Evolutionary conservation across 2,113 vertebrate species (phyloP), one percentile per base, ranked within the genome.

Genomic region (Alligator sinensis): DNA sequence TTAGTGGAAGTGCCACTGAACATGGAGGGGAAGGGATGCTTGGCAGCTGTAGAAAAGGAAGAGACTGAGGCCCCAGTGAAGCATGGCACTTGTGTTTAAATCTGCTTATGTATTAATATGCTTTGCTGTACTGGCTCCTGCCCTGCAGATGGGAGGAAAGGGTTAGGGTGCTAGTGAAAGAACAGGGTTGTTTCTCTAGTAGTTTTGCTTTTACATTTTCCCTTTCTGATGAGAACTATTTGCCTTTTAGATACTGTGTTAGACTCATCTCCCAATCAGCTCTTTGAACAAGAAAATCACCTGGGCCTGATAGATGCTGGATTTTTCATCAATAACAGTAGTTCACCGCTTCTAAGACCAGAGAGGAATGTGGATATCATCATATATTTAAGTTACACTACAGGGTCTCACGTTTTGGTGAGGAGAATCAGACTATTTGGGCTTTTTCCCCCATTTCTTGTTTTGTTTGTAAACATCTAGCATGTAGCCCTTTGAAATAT

Each of bases 301-400:
- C 88, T 98, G 82, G 98, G 98, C 85, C 96, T 98, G 86, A 97
- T 98, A 89, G 98, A 98, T 8, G 96, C 97, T 57, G 97, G 96
- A 90, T 98, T 97, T 95, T 98, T 98, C 91, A 97, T 98, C 95
- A 98, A 98, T 93, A 98, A 97, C 30, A 98, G 98, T 88, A 97
- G 95, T 70, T 88, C 98, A 22, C 96, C 97, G 55, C 96, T 98
- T 94, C 30, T 98, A 92, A 97, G 97, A 59, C 88, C 92, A 10
- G 97, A 97, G 90, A 98, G 98, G 81, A 91, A 91, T 78, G 97
- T 98, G 82, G 98, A 98, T 93, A 96, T 98, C 97, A 97, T 98
- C 87, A 95, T 98, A 76, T 98, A 98, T 86, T 97, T 98, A 91
- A 98, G 96, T 91, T 98, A 98, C 54, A 97, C 96, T 21, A 97